A percentile compares a stretch with the other conserved stretches of the same genome.
Evolutionary conservation across 2,888 invertebrate species (phyloP).

Genomic region (Hydrotaea cyrtoneurina): DNA sequence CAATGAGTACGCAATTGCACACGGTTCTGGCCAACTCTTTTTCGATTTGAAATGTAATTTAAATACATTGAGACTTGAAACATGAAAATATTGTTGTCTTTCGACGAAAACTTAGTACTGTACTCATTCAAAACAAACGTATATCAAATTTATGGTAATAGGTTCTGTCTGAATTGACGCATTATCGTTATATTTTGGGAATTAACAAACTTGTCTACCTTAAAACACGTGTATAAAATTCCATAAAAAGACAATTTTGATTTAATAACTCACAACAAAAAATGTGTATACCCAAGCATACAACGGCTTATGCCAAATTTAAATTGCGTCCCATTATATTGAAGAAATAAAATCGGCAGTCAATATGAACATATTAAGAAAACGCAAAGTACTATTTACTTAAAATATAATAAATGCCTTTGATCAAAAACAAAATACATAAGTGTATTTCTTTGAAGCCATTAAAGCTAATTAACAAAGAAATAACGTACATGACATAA

Average conservation of each 20-base stretch:
- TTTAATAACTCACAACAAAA: not conserved
- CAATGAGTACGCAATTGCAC: too few relatives aligned
- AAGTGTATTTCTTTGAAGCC: not conserved
- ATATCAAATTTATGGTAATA: too few relatives aligned
- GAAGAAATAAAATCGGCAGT: slow-evolving; percentile 5
- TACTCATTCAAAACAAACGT: too few relatives aligned
- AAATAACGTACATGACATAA: slow-evolving; percentile 1
- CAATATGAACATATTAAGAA: not conserved
- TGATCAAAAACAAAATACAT: not conserved
- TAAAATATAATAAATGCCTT: not conserved
- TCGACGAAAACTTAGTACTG: too few relatives aligned
- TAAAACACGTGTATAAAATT: too few relatives aligned
- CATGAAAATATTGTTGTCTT: too few relatives aligned
- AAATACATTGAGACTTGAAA: too few relatives aligned
- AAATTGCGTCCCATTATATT: slow-evolving; percentile 24
- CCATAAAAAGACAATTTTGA: slow-evolving; percentile 4
- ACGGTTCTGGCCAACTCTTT: too few relatives aligned
- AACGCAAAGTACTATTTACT: not conserved
- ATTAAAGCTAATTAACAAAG: slow-evolving; percentile 28
- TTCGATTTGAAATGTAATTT: too few relatives aligned
- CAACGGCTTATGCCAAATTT: slow-evolving; percentile 16
- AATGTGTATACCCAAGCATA: not conserved
- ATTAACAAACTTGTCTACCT: too few relatives aligned
- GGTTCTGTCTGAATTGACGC: too few relatives aligned
- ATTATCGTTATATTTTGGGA: too few relatives aligned